These are phyloP conservation scores for Synanthedon myopaeformis DNA, from an alignment of 2,888 invertebrate genomes.

Conservation along the genomic window DNA sequence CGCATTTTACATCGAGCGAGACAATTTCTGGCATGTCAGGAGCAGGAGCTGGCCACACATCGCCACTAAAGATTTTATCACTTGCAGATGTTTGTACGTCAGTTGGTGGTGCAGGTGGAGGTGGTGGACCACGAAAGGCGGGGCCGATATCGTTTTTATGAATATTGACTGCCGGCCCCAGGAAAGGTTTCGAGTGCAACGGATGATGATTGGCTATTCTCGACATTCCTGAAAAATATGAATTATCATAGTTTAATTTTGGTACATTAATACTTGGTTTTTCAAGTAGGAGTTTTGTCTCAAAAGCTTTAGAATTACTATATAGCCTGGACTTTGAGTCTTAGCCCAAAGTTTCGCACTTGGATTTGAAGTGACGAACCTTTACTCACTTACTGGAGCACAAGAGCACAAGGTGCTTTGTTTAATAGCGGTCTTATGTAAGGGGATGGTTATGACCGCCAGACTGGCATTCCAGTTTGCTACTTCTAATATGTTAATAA, in stretches of 20 bases:
- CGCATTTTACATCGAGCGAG: slow-evolving; percentile 92
- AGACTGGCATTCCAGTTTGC: not conserved
- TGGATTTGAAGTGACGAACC: no score
- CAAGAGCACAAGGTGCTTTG: no score
- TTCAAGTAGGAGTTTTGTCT: no score
- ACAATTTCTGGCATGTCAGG: slow-evolving; percentile 95
- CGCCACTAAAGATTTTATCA: slow-evolving; percentile 72
- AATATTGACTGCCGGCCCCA: slow-evolving; percentile 58
- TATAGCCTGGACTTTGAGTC: no score
- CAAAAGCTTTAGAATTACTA: no score
- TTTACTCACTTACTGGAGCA: no score
- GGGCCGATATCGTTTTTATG: slow-evolving; percentile 64
- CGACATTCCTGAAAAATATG: slow-evolving; percentile 46
- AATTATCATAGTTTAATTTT: not conserved
- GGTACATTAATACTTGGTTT: no score
- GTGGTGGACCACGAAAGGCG: slow-evolving; percentile 81
- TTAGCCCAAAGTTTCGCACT: no score
- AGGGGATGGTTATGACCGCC: no score
- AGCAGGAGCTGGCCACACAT: slow-evolving; percentile 87
- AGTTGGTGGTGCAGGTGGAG: slow-evolving; percentile 53
- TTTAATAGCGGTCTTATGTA: no score
- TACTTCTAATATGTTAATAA: not conserved
- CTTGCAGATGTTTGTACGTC: slow-evolving; percentile 69
- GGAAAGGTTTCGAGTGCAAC: slow-evolving; percentile 57
- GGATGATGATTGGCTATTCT: slow-evolving; percentile 65